Evolutionary conservation across 2,797 vertebrate genomes (phyloP).

Genomic region (Falco peregrinus): DNA sequence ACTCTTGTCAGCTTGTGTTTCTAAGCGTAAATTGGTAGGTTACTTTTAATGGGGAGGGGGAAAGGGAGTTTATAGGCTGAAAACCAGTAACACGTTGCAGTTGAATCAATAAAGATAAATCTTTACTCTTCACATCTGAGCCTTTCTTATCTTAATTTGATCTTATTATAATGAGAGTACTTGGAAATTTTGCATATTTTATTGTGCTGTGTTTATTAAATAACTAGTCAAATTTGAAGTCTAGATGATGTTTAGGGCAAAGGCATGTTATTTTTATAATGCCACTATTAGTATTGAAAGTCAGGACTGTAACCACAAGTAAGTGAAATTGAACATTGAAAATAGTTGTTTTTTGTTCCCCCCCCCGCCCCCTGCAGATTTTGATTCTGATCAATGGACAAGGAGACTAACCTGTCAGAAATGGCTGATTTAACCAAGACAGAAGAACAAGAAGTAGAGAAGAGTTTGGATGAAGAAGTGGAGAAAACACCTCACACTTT

Average conservation of each 20-base stretch:
- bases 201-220: background rate
- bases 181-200: background rate
- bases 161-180: background rate
- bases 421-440: constrained; percentile 65
- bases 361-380: background rate
- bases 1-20: background rate
- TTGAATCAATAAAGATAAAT: background rate
- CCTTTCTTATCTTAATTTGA: background rate
- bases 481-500: background rate
- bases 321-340: background rate
- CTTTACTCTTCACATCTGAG: too few relatives aligned
- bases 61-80: background rate
- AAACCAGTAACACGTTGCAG: rapidly evolving
- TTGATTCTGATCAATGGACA: constrained; percentile 6
- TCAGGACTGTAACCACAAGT: rapidly evolving
- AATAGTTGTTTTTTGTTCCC: background rate
- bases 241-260: background rate
- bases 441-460: constrained; percentile 48
- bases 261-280: background rate
- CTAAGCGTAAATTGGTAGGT: background rate
- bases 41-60: background rate
- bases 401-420: background rate
- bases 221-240: background rate
- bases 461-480: constrained; percentile 49
- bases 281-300: background rate